Evolutionary conservation across 2,113 vertebrate species (phyloP).

Genomic region (Dasyornis broadbenti): DNA sequence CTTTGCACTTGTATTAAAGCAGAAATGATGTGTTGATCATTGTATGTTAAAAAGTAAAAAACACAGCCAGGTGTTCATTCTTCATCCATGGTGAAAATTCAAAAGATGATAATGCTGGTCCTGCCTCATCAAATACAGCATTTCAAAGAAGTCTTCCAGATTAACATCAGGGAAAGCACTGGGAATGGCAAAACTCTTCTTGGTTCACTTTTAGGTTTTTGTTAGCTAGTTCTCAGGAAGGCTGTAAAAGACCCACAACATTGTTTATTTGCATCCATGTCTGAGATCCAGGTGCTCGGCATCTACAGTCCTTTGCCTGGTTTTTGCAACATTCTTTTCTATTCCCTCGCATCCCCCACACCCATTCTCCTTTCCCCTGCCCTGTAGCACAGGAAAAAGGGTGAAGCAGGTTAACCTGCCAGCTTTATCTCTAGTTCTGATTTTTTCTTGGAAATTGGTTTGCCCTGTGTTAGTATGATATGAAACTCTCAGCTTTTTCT

Average conservation of each 20-base stretch:
- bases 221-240: background rate
- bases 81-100: background rate
- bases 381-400: background rate
- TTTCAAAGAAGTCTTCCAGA: background rate
- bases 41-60: background rate
- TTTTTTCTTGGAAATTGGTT: background rate
- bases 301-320: background rate
- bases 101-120: background rate
- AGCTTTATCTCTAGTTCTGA: background rate
- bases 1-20: background rate
- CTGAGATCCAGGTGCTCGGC: background rate
- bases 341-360: background rate
- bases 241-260: rapidly evolving
- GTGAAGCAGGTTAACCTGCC: background rate
- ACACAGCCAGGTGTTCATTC: background rate
- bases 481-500: background rate
- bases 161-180: background rate
- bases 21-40: background rate
- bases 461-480: background rate
- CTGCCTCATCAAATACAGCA: background rate
- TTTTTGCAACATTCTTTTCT: background rate
- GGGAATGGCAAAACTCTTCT: background rate
- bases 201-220: background rate
- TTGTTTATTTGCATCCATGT: background rate
- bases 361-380: background rate